Evolutionary conservation across 1,140 invertebrate species (phyloP).

Genomic region (Asobara japonica): DNA sequence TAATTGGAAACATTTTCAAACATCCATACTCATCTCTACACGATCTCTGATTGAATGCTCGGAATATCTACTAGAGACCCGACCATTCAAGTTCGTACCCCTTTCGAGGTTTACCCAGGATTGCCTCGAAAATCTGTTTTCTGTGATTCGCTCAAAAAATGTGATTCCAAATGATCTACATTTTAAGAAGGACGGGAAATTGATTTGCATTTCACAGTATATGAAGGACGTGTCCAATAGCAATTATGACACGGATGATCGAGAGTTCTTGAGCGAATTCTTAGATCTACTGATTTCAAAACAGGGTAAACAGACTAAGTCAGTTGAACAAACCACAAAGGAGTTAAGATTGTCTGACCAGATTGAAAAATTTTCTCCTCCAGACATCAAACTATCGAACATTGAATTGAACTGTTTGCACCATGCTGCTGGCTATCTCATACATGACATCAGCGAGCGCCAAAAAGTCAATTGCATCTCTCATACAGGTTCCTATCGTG

Average conservation of each 20-base stretch:
- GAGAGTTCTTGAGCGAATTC: conserved; percentile 29
- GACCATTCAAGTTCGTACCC: conserved; percentile 23
- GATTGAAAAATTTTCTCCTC: neutral
- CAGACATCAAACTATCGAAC: neutral
- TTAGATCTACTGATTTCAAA: conserved; percentile 17
- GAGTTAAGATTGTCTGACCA: neutral
- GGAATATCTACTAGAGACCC: conserved; percentile 13
- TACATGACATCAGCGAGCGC: neutral
- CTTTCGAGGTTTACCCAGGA: conserved; percentile 38
- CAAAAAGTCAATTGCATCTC: neutral
- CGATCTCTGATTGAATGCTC: conserved; percentile 12
- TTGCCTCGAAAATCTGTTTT: conserved; percentile 40
- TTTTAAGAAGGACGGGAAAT: conserved; percentile 38
- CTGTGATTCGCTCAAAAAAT: conserved; percentile 34
- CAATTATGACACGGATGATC: conserved; percentile 36
- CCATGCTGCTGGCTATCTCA: neutral
- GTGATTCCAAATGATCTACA: conserved; percentile 34
- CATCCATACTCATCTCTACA: conserved; percentile 23
- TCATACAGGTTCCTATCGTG: neutral
- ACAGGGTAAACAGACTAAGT: neutral
- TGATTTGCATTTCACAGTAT: conserved; percentile 36
- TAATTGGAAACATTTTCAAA: conserved; percentile 29
- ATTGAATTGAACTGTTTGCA: neutral
- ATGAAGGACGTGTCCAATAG: conserved; percentile 35
- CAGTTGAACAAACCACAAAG: neutral